Evolutionary conservation across 2,797 vertebrate genomes (phyloP).

Genomic region (Podarcis siculus): DNA sequence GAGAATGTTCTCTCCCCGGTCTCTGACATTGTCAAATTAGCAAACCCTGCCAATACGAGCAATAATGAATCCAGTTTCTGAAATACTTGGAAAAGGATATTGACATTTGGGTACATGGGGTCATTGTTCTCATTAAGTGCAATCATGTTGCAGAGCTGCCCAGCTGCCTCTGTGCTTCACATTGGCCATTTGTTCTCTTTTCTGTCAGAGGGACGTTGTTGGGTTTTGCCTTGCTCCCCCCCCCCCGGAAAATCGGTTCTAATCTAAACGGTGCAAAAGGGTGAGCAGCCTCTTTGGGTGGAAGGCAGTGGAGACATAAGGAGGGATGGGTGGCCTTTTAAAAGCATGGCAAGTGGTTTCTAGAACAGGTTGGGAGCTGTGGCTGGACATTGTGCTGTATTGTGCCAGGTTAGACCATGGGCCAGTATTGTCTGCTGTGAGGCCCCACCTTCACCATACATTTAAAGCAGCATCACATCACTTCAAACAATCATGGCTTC

Average conservation of each 20-base stretch:
- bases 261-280: slow-evolving; percentile 55
- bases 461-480: too few species aligned
- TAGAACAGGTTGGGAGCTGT: background rate
- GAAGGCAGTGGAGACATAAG: rapidly evolving
- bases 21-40: slow-evolving; percentile 52
- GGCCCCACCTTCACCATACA: background rate
- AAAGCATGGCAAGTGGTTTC: background rate
- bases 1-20: slow-evolving; percentile 44
- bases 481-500: too few species aligned
- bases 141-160: slow-evolving; percentile 45
- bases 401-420: background rate
- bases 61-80: slow-evolving; percentile 63
- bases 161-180: slow-evolving; percentile 47
- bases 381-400: background rate
- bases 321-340: background rate
- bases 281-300: slow-evolving; percentile 20
- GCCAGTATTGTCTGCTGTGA: background rate
- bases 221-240: background rate
- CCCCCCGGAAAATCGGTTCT: background rate
- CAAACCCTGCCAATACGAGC: slow-evolving; percentile 55
- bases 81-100: slow-evolving; percentile 72
- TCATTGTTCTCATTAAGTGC: slow-evolving; percentile 46
- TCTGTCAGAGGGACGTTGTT: slow-evolving; percentile 29
- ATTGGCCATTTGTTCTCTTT: slow-evolving; percentile 62
- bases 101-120: slow-evolving; percentile 64